phyloP scores from a whole-genome alignment of 1,140 invertebrate species.

The Lepidurus couesii region DNA sequence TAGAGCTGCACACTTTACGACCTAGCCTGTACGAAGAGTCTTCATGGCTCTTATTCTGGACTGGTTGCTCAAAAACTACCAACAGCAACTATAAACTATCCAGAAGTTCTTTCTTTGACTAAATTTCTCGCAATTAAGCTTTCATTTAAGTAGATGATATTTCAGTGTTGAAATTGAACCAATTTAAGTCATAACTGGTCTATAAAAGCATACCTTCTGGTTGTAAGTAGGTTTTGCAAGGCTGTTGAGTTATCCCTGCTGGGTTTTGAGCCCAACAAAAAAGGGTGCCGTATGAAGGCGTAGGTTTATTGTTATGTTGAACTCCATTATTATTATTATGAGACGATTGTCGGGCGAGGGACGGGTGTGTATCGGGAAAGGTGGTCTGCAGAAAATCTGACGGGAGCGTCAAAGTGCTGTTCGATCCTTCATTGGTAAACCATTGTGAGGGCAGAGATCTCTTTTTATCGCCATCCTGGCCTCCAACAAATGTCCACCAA shows the following conservation, averaged over 20 bases:
- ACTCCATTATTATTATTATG: background rate
- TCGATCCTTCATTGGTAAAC: constrained; percentile 5
- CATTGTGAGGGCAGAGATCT: background rate
- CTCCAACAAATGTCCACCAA: background rate
- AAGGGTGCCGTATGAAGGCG: background rate
- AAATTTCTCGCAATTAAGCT: background rate
- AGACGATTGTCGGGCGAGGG: background rate
- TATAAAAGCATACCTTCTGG: background rate
- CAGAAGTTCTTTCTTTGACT: too few relatives aligned
- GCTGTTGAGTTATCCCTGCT: background rate
- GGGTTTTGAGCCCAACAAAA: background rate
- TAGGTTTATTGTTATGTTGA: background rate
- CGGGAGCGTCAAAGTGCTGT: background rate
- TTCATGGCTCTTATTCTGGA: too few relatives aligned
- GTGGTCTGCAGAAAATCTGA: background rate
- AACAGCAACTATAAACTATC: too few relatives aligned
- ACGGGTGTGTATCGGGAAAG: background rate
- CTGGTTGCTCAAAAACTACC: too few relatives aligned
- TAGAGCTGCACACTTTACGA: too few relatives aligned
- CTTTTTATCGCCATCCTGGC: background rate
- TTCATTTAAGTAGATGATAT: background rate
- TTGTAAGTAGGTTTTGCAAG: constrained; percentile 1
- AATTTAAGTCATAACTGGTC: background rate
- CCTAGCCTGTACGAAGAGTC: too few relatives aligned
- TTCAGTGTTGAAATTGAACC: background rate